phyloP scores from a whole-genome alignment of 2,797 vertebrate species.

The Melanotaenia boesemani region DNA sequence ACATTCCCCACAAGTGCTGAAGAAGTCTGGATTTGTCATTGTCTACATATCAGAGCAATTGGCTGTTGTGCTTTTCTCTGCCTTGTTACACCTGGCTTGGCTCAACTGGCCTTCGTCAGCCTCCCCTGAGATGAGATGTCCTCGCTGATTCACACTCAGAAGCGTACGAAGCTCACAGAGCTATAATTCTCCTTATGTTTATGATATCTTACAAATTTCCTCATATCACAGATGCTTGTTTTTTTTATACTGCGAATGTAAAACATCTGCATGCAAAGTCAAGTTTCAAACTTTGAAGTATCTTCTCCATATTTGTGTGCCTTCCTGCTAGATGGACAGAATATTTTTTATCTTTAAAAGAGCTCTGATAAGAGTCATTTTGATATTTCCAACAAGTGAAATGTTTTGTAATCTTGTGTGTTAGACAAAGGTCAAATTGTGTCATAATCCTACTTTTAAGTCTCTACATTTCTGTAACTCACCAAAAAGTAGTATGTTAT shows the following conservation, averaged over 20 bases:
- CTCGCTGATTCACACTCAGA: constrained; percentile 45
- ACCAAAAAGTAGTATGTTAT: not conserved
- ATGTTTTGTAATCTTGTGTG: not conserved
- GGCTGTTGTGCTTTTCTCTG: constrained; percentile 30
- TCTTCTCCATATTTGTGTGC: not conserved
- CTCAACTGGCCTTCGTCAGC: constrained; percentile 38
- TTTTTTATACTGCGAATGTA: constrained; percentile 11
- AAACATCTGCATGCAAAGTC: constrained; percentile 4
- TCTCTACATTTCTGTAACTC: too few species aligned
- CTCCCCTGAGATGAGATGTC: constrained; percentile 41
- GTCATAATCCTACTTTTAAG: too few species aligned
- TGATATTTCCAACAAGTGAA: not conserved
- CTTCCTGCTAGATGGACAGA: not conserved
- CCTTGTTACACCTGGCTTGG: constrained; percentile 43
- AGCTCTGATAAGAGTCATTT: not conserved
- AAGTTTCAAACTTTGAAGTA: not conserved
- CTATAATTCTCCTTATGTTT: constrained; percentile 20
- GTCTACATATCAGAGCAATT: constrained; percentile 30
- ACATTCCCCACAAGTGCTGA: constrained; percentile 53
- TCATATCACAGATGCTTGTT: not conserved
- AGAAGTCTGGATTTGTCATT: constrained; percentile 65
- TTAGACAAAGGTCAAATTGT: not conserved
- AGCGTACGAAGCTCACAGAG: constrained; percentile 35
- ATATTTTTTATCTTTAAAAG: not conserved
- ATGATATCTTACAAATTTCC: constrained; percentile 32